A percentile compares a stretch with the other conserved stretches of the same genome.
phyloP scores from a whole-genome alignment of 2,888 invertebrate genomes.

The Apodemia hepburni region DNA sequence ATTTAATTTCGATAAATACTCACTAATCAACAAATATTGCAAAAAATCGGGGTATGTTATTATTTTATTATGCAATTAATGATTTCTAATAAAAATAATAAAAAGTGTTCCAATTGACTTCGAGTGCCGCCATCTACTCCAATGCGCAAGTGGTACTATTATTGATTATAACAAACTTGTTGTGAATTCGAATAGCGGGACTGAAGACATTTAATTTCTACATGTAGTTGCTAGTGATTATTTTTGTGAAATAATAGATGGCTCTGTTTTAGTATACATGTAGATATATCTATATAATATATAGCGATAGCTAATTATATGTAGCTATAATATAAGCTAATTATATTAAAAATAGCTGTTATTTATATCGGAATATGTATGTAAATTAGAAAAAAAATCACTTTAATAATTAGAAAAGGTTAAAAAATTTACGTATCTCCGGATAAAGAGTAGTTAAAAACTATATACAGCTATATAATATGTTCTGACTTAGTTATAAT shows the following conservation, averaged over 20 bases:
- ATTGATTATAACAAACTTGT: slow-evolving; percentile 15
- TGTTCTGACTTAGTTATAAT: too few species aligned
- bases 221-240: slow-evolving; percentile 21
- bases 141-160: slow-evolving; percentile 22
- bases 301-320: background rate
- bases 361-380: too few species aligned
- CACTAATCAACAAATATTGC: background rate
- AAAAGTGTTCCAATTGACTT: slow-evolving; percentile 33
- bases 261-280: slow-evolving; percentile 38
- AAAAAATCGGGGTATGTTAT: background rate
- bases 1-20: background rate
- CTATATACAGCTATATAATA: too few species aligned
- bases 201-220: slow-evolving; percentile 18
- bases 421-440: too few species aligned
- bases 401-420: too few species aligned
- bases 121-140: slow-evolving; percentile 57
- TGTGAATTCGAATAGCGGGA: slow-evolving; percentile 7
- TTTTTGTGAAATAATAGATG: slow-evolving; percentile 52
- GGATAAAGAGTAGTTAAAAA: too few species aligned
- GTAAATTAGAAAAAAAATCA: too few species aligned
- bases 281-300: too few species aligned
- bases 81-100: background rate
- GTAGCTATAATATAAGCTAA: too few species aligned
- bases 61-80: background rate
- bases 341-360: too few species aligned